Percentiles rank a stretch among this genome's conserved stretches.
phyloP scores from a whole-genome alignment of 1,140 invertebrate species.

The Oreohelix idahoensis region DNA sequence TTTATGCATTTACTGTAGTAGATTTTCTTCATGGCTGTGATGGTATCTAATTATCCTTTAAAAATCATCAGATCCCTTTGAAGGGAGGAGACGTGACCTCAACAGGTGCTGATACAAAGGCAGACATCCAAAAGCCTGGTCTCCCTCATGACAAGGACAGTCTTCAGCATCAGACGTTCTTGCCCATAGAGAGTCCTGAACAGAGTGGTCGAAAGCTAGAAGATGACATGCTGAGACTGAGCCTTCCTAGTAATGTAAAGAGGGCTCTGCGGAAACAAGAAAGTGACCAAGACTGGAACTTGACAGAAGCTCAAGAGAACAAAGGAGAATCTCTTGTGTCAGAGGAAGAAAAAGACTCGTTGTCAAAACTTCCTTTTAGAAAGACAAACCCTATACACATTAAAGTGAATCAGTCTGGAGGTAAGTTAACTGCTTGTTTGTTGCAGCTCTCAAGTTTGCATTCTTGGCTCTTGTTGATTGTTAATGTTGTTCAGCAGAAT shows the following conservation, averaged over 20 bases:
- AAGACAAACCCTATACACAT: constrained; percentile 37
- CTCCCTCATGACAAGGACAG: background rate
- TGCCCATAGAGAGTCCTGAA: background rate
- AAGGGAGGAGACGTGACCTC: background rate
- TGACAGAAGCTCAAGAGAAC: background rate
- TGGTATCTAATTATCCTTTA: background rate
- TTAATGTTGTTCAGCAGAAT: no score
- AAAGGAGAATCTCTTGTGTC: constrained; percentile 2
- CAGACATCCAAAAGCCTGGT: background rate
- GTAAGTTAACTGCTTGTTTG: constrained; percentile 7
- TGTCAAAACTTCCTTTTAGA: constrained; percentile 21
- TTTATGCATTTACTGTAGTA: no score
- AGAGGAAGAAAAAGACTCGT: constrained; percentile 26
- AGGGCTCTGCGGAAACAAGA: constrained; percentile 1
- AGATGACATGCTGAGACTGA: background rate
- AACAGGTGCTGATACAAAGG: background rate
- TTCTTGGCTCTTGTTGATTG: no score
- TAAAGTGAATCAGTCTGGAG: background rate
- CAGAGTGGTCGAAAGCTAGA: background rate
- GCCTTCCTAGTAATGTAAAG: constrained; percentile 12
- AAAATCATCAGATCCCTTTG: background rate
- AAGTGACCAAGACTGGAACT: background rate
- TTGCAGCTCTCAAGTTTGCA: no score
- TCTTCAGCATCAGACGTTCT: background rate
- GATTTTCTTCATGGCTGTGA: no score